Evolutionary conservation across 2,888 invertebrate genomes (phyloP).

Genomic region (Ischnus inquisitorius): DNA sequence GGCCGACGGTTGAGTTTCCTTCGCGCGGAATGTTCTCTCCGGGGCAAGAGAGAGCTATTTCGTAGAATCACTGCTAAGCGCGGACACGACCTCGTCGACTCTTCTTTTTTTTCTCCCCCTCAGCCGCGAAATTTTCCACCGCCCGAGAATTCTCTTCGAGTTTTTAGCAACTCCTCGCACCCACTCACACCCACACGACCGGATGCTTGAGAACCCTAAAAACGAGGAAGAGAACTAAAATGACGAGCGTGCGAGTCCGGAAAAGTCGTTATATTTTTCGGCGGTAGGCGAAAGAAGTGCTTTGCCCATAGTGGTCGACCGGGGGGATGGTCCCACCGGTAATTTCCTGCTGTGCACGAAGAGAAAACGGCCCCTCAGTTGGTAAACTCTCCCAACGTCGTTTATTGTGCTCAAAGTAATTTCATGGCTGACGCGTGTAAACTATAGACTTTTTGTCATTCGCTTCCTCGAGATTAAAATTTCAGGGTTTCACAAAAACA

Average conservation of each 20-base stretch:
- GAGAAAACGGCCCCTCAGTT: constrained; percentile 39
- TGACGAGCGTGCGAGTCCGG: constrained; percentile 13
- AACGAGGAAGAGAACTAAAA: constrained; percentile 46
- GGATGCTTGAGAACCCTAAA: constrained; percentile 15
- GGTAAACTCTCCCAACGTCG: constrained; percentile 1
- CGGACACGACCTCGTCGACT: constrained; percentile 24
- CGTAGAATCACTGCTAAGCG: constrained; percentile 49
- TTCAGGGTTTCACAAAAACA: background rate
- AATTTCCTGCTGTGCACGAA: constrained; percentile 48
- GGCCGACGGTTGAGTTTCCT: constrained; percentile 33
- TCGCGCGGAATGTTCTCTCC: constrained; percentile 10
- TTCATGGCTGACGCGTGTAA: constrained; percentile 13
- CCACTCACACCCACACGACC: too few relatives aligned
- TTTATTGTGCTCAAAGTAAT: constrained; percentile 45
- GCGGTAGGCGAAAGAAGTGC: constrained; percentile 15
- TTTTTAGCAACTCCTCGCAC: constrained; percentile 14
- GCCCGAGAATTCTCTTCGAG: constrained; percentile 23
- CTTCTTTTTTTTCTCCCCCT: too few relatives aligned
- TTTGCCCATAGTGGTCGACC: background rate
- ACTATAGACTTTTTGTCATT: background rate
- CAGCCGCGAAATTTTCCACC: constrained; percentile 44
- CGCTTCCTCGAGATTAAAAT: background rate
- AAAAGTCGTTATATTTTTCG: constrained; percentile 63
- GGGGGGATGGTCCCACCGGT: constrained; percentile 22
- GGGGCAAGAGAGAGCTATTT: constrained; percentile 48